A percentile compares a stretch with the other conserved stretches of the same genome.
These are phyloP conservation scores for Jaculus jaculus DNA, from an alignment of 2,113 vertebrate genomes.

Conservation along the genomic window DNA sequence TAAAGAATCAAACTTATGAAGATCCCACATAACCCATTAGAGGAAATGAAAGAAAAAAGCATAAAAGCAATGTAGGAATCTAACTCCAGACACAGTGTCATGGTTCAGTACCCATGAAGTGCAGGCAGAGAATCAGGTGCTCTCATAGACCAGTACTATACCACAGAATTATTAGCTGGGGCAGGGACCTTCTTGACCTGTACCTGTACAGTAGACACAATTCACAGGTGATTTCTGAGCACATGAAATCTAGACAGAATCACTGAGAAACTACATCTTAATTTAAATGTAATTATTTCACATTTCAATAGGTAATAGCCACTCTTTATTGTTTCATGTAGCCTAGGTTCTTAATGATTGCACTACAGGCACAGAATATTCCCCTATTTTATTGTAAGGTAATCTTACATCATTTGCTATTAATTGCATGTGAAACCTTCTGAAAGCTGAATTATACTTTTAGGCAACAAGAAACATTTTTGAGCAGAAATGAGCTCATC, in stretches of 20 bases:
- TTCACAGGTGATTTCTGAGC: background rate
- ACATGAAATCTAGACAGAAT: background rate
- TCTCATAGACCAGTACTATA: background rate
- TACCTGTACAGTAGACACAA: background rate
- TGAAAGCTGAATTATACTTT: constrained; percentile 24
- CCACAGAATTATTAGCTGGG: background rate
- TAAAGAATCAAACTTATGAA: background rate
- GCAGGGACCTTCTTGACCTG: background rate
- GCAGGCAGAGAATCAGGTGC: background rate
- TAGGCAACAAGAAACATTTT: background rate
- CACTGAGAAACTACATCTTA: background rate
- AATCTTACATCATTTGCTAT: background rate
- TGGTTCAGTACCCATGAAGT: background rate
- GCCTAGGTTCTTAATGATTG: background rate
- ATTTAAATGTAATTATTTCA: constrained; percentile 7
- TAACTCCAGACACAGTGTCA: background rate
- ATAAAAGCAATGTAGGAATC: background rate
- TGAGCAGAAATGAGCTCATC: constrained; percentile 8
- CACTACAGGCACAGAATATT: background rate
- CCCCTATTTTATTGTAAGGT: background rate
- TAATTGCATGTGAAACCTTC: constrained; percentile 12
- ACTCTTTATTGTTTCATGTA: background rate
- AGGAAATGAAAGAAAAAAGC: background rate
- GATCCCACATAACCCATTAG: background rate
- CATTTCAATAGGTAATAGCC: background rate